Conservation (phyloP, 2,888 invertebrate species). For the Eurytoma californica region DNA sequence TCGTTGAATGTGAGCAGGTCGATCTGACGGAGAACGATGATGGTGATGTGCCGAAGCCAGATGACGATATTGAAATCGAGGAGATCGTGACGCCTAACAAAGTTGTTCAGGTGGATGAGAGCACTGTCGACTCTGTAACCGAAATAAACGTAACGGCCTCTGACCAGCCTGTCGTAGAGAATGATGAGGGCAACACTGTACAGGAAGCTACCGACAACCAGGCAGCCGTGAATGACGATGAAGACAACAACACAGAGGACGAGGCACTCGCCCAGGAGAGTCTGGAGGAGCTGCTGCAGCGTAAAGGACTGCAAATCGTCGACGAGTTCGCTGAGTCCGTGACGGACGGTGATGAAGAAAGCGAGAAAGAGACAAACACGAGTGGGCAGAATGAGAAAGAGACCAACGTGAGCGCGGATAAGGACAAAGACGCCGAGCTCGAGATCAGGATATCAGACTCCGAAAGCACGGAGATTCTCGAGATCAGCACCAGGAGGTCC, state of each 20-base stretch:
- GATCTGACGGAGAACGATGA: conserved; percentile 32
- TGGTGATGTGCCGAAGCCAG: neutral
- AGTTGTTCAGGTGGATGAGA: conserved; percentile 15
- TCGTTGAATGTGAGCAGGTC: conserved; percentile 17
- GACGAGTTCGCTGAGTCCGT: conserved; percentile 55
- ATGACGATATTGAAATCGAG: conserved; percentile 36
- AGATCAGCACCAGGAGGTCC: conserved; percentile 3
- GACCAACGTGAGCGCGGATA: neutral
- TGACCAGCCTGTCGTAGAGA: conserved; percentile 10
- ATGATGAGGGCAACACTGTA: conserved; percentile 4
- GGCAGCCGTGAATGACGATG: conserved; percentile 9
- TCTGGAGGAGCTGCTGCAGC: conserved; percentile 56
- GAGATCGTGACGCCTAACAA: conserved; percentile 6
- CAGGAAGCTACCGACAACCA: neutral
- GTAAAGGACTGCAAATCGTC: conserved; percentile 57
- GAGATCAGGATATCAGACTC: conserved; percentile 51
- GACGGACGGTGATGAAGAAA: conserved; percentile 52
- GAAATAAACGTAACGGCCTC: conserved; percentile 9
- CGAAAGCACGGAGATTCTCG: conserved; percentile 49
- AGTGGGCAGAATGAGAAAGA: conserved; percentile 40
- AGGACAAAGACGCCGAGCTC: conserved; percentile 20
- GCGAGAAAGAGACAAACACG: conserved; percentile 41
- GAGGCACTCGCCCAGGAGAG: conserved; percentile 50
- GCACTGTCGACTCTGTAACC: conserved; percentile 5
- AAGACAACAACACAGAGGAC: conserved; percentile 45